Conservation (phyloP, 64 coral and sea anemone species). For the Orbicella faveolata region DNA sequence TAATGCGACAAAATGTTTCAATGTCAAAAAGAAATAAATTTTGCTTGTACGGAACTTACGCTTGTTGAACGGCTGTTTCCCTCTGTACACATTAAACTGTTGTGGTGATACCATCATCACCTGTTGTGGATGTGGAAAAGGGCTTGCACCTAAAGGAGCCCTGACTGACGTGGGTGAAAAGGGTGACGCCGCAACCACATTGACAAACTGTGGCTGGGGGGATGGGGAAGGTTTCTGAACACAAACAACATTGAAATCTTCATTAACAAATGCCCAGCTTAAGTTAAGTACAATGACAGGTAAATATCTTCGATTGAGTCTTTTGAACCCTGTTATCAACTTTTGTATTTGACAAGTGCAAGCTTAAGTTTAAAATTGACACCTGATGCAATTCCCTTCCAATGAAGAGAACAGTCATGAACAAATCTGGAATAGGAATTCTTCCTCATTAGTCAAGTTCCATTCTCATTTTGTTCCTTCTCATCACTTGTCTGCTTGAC, state of each 20-base stretch:
- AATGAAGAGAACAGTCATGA: too few relatives aligned
- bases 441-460: too few relatives aligned
- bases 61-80: constrained; percentile 24
- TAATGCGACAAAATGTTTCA: not conserved
- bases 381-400: too few relatives aligned
- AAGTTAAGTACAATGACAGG: too few relatives aligned
- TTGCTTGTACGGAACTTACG: not conserved
- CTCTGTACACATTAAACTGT: not conserved
- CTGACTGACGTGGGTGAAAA: constrained; percentile 21
- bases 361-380: too few relatives aligned
- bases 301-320: too few relatives aligned
- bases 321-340: too few relatives aligned
- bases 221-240: constrained; percentile 3
- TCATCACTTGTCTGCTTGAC: not conserved
- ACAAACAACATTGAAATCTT: not conserved
- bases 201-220: not conserved
- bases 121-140: not conserved
- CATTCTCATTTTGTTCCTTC: too few relatives aligned
- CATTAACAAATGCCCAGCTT: too few relatives aligned
- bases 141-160: not conserved
- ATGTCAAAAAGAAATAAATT: not conserved
- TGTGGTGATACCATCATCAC: constrained; percentile 6
- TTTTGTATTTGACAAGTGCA: too few relatives aligned
- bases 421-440: too few relatives aligned
- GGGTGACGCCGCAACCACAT: not conserved